Conservation (phyloP, 2,113 vertebrate species). For the Podarcis raffonei region DNA sequence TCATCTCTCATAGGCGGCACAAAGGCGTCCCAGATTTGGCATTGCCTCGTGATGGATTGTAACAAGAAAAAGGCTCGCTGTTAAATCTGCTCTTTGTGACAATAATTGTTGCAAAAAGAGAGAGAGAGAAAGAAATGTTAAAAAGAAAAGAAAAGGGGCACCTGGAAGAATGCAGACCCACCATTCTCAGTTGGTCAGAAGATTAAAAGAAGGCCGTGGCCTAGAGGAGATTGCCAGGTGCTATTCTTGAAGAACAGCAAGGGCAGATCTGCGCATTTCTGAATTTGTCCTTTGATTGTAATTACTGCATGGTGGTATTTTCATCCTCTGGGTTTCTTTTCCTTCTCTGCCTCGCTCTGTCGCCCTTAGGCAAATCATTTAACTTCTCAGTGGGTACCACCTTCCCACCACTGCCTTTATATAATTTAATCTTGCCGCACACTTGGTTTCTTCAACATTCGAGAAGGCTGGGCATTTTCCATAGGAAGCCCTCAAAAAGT, state of each 20-base stretch:
- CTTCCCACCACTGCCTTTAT: slow-evolving; percentile 9
- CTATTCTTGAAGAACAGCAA: background rate
- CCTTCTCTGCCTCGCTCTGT: background rate
- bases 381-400: slow-evolving; percentile 22
- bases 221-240: background rate
- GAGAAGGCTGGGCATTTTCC: background rate
- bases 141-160: slow-evolving; percentile 49
- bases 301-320: background rate
- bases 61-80: slow-evolving; percentile 57
- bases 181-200: slow-evolving; percentile 53
- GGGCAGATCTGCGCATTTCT: background rate
- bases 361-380: slow-evolving; percentile 11
- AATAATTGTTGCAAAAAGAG: slow-evolving; percentile 39
- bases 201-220: slow-evolving; percentile 46
- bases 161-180: slow-evolving; percentile 54
- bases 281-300: background rate
- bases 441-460: background rate
- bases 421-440: slow-evolving; percentile 5
- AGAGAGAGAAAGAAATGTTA: too few species aligned
- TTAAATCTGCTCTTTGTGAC: slow-evolving; percentile 67
- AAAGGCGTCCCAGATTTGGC: slow-evolving; percentile 46
- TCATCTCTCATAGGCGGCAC: slow-evolving; percentile 51
- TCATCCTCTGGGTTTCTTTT: slow-evolving; percentile 13
- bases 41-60: slow-evolving; percentile 73
- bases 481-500: background rate